These are phyloP conservation scores for Endomychus coccineus DNA, from an alignment of 2,888 invertebrate species.

Conservation along the genomic window DNA sequence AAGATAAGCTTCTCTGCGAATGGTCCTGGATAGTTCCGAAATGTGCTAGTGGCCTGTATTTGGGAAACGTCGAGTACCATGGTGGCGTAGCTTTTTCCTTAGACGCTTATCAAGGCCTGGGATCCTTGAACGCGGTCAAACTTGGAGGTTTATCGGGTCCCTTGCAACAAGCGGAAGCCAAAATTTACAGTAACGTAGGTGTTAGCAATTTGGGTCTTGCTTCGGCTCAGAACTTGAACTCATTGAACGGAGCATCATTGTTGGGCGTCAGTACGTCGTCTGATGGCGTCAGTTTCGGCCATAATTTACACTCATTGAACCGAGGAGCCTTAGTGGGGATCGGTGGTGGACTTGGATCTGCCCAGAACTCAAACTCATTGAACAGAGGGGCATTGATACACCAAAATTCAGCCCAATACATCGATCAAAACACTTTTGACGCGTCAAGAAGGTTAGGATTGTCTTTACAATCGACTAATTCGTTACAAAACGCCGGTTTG, in stretches of 20 bases:
- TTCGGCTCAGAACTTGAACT: no score
- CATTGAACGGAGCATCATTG: no score
- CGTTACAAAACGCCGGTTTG: constrained; percentile 30
- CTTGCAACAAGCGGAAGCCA: constrained; percentile 27
- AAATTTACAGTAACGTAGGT: constrained; percentile 33
- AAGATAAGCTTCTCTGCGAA: constrained; percentile 61
- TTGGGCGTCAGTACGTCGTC: neutral
- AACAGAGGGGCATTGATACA: no score
- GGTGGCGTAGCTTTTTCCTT: constrained; percentile 44
- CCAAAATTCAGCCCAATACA: constrained; percentile 10
- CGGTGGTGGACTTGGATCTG: no score
- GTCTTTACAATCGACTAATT: constrained; percentile 25
- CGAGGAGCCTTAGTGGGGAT: no score
- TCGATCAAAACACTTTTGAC: no score
- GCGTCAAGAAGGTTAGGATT: constrained; percentile 18
- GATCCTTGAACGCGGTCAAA: constrained; percentile 30
- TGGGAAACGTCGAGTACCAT: constrained; percentile 44
- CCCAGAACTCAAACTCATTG: no score
- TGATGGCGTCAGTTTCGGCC: neutral
- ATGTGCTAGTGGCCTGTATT: constrained; percentile 30
- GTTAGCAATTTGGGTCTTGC: no score
- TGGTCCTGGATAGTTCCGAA: constrained; percentile 71
- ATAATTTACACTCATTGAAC: no score
- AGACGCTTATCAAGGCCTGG: constrained; percentile 37
- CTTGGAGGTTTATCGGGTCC: constrained; percentile 34